phyloP scores from a whole-genome alignment of 2,113 vertebrate species.

The Chamaea fasciata region DNA sequence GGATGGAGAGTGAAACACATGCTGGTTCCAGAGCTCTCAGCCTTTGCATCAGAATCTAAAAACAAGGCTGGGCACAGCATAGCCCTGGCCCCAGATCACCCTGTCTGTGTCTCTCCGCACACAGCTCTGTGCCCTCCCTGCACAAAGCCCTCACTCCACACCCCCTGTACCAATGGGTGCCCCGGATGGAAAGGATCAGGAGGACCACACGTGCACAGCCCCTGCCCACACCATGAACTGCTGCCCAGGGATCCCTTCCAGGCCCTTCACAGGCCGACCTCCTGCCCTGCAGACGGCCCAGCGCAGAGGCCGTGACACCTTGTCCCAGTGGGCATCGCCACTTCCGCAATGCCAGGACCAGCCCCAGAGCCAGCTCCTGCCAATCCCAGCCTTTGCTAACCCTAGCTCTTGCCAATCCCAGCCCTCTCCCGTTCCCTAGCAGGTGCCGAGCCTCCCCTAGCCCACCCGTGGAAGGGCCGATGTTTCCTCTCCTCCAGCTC shows the following conservation, averaged over 20 bases:
- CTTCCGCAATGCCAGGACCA: accelerated
- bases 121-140: background rate
- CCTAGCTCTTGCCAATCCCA: background rate
- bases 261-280: background rate
- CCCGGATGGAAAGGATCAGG: accelerated
- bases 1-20: background rate
- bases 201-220: background rate
- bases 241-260: background rate
- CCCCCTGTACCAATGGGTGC: accelerated
- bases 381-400: background rate
- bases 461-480: background rate
- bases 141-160: background rate
- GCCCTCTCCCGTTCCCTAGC: background rate
- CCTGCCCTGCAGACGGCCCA: background rate
- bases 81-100: background rate
- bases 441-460: background rate
- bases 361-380: background rate
- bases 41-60: background rate
- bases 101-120: background rate
- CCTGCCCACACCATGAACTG: background rate
- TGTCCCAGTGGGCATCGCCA: background rate
- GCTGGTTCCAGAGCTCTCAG: background rate
- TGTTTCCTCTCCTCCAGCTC: background rate
- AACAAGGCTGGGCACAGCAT: background rate
- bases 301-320: background rate